Conservation (phyloP, 2,888 invertebrate species). For the Bombyx huttoni region DNA sequence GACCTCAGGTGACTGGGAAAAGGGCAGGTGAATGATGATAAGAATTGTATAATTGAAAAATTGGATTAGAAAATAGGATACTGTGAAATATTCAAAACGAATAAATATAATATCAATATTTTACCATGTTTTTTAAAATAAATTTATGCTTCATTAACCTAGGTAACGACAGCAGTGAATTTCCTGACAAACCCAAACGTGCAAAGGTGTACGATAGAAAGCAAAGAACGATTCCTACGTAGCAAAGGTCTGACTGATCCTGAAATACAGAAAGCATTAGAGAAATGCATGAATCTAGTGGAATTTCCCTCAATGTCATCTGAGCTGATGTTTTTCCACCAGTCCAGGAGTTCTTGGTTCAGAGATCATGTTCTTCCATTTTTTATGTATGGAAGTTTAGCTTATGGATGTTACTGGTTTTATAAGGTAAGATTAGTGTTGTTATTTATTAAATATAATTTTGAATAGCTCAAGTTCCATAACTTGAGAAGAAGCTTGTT, state of each 20-base stretch:
- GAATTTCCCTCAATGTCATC: conserved; percentile 51
- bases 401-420: conserved; percentile 84
- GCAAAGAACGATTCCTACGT: conserved; percentile 84
- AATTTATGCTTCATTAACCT: conserved; percentile 2
- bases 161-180: conserved; percentile 89
- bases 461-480: too few relatives aligned
- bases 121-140: too few relatives aligned
- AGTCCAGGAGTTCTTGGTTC: conserved; percentile 55
- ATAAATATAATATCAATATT: too few relatives aligned
- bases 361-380: conserved; percentile 80
- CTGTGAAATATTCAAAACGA: too few relatives aligned
- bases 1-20: too few relatives aligned
- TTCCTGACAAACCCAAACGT: conserved; percentile 91
- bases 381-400: conserved; percentile 82
- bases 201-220: conserved; percentile 79
- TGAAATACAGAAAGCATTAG: conserved; percentile 82
- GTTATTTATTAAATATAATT: too few relatives aligned
- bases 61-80: too few relatives aligned
- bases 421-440: conserved; percentile 76
- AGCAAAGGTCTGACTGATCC: conserved; percentile 83
- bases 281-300: conserved; percentile 69
- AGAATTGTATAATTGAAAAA: too few relatives aligned
- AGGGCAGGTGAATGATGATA: too few relatives aligned
- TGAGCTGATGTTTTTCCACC: conserved; percentile 52
- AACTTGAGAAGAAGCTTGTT: too few relatives aligned